Evolutionary conservation across 1,140 invertebrate species (phyloP).

Genomic region (Frieseomelitta varia): DNA sequence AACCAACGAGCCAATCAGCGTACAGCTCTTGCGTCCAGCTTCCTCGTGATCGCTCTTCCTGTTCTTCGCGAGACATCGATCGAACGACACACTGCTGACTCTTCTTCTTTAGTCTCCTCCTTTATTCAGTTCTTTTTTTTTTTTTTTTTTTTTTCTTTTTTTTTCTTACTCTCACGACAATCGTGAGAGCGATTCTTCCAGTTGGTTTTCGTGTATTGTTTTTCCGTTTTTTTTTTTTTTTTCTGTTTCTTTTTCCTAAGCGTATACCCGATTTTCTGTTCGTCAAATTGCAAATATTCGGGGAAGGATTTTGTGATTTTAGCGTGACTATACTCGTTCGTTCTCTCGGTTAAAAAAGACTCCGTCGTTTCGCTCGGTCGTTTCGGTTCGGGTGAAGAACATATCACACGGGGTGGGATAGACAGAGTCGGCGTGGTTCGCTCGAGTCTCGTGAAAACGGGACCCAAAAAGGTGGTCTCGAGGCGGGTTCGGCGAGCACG

Average conservation of each 20-base stretch:
- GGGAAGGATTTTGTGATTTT: background rate
- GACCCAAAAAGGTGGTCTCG: conserved; percentile 50
- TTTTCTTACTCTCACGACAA: background rate
- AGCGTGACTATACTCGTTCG: background rate
- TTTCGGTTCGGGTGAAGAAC: background rate
- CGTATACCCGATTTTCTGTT: background rate
- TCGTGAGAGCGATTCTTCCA: background rate
- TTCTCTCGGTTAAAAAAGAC: background rate
- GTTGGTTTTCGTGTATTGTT: background rate
- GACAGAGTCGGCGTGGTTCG: conserved; percentile 54
- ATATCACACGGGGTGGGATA: background rate
- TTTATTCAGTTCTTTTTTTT: background rate
- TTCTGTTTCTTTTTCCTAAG: too few relatives aligned
- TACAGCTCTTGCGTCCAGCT: conserved; percentile 78
- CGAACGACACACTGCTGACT: conserved; percentile 41
- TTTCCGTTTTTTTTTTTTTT: too few relatives aligned
- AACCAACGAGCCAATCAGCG: conserved; percentile 82
- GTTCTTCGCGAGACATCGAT: conserved; percentile 59
- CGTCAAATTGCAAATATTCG: background rate
- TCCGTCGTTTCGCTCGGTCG: background rate
- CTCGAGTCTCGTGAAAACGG: conserved; percentile 68
- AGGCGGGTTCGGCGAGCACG: conserved; percentile 59
- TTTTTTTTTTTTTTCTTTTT: background rate
- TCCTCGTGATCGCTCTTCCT: conserved; percentile 64
- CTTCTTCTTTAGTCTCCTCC: background rate